Conservation (phyloP, 2,113 vertebrate species). For the Cephalopholis sonnerati region DNA sequence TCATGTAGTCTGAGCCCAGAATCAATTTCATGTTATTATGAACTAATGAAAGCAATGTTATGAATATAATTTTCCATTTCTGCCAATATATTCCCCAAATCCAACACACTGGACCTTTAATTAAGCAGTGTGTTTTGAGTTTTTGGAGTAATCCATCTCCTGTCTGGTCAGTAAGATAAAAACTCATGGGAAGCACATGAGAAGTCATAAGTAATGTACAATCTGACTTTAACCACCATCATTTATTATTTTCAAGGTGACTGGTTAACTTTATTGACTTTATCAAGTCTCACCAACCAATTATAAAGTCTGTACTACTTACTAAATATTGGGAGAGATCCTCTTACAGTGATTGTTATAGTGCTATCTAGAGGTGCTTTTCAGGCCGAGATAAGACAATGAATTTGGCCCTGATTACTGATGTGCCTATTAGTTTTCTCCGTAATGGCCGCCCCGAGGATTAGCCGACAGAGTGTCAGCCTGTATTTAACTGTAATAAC, state of each 20-base stretch:
- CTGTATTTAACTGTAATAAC: constrained; percentile 75
- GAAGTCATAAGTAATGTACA: not conserved
- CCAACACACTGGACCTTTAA: no score
- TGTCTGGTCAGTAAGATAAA: not conserved
- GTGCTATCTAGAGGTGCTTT: constrained; percentile 51
- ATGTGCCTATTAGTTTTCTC: constrained; percentile 62
- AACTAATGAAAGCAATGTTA: no score
- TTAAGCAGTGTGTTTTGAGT: not conserved
- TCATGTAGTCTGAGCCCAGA: no score
- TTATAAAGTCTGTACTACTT: not conserved
- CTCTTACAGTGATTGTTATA: constrained; percentile 33
- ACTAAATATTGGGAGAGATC: constrained; percentile 16
- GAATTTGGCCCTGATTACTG: constrained; percentile 64
- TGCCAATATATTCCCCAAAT: no score
- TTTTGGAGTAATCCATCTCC: not conserved
- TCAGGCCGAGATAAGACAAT: constrained; percentile 50
- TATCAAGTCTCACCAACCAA: not conserved
- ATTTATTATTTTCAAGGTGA: constrained; percentile 9
- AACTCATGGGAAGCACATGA: not conserved
- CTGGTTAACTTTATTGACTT: constrained; percentile 9
- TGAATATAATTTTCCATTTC: no score
- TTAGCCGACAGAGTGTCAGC: constrained; percentile 66
- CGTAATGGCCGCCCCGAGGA: constrained; percentile 62
- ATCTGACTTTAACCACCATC: not conserved
- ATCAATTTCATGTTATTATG: no score